Conservation (phyloP, 2,113 vertebrate genomes). For the Polypterus bichir region DNA sequence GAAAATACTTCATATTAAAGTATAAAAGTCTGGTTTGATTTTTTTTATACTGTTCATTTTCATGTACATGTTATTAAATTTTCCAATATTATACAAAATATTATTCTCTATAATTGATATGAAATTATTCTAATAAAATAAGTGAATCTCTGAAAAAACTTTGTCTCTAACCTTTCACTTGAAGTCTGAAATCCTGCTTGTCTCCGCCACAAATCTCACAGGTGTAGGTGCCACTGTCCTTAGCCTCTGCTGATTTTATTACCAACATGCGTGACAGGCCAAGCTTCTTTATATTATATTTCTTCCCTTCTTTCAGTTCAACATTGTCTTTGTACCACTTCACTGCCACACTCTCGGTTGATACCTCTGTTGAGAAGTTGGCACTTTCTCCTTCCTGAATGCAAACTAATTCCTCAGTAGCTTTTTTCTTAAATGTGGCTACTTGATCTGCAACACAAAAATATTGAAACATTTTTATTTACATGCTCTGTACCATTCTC, state of each 20-base stretch:
- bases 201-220: conserved; percentile 46
- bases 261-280: conserved; percentile 34
- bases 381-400: conserved; percentile 43
- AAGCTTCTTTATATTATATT: conserved; percentile 48
- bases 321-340: conserved; percentile 50
- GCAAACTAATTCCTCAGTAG: conserved; percentile 23
- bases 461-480: too few relatives aligned
- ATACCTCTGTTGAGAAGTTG: conserved; percentile 39
- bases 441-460: conserved; percentile 25
- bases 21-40: background rate
- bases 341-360: conserved; percentile 33
- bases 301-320: conserved; percentile 44
- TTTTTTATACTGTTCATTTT: background rate
- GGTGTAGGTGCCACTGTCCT: conserved; percentile 46
- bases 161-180: conserved; percentile 44
- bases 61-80: background rate
- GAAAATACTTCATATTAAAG: too few relatives aligned
- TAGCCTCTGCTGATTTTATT: conserved; percentile 42
- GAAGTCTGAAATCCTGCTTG: conserved; percentile 54
- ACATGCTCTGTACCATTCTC: too few relatives aligned
- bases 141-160: too few relatives aligned
- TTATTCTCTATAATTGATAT: too few relatives aligned
- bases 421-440: conserved; percentile 47
- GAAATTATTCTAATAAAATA: too few relatives aligned
- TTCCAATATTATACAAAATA: conserved; percentile 1